Conservation (phyloP, 2,113 vertebrate species). For the Dissostichus mawsoni region DNA sequence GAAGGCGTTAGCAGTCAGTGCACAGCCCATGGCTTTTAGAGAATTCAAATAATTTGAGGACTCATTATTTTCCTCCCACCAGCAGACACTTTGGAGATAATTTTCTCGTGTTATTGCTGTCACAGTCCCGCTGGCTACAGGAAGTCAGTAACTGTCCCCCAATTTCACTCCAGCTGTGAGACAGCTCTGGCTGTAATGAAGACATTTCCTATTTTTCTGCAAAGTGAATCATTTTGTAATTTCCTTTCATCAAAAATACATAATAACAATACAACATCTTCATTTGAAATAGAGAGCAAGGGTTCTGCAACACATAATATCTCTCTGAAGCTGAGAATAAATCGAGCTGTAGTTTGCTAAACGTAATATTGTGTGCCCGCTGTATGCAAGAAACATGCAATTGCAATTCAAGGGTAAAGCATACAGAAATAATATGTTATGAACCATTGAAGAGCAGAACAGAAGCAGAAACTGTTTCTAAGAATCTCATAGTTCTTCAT, state of each 20-base stretch:
- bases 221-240: too few relatives aligned
- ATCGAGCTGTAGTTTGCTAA: not conserved
- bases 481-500: not conserved
- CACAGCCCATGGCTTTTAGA: not conserved
- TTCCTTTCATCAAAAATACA: not conserved
- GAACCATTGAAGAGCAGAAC: not conserved
- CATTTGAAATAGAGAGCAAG: not conserved
- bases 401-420: not conserved
- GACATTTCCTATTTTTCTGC: not conserved
- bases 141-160: not conserved
- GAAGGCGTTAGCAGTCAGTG: not conserved
- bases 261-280: too few relatives aligned
- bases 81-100: not conserved
- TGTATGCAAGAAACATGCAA: not conserved
- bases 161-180: conserved; percentile 5
- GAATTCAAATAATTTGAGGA: not conserved
- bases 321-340: not conserved
- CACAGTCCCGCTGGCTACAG: conserved; percentile 7
- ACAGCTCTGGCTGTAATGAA: not conserved
- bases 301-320: not conserved
- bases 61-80: conserved; percentile 2
- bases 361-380: not conserved
- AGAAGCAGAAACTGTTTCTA: too few relatives aligned
- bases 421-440: not conserved
- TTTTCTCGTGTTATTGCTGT: not conserved